Evolutionary conservation across 1,140 invertebrate species (phyloP).

Genomic region (Zaprionus capensis): DNA sequence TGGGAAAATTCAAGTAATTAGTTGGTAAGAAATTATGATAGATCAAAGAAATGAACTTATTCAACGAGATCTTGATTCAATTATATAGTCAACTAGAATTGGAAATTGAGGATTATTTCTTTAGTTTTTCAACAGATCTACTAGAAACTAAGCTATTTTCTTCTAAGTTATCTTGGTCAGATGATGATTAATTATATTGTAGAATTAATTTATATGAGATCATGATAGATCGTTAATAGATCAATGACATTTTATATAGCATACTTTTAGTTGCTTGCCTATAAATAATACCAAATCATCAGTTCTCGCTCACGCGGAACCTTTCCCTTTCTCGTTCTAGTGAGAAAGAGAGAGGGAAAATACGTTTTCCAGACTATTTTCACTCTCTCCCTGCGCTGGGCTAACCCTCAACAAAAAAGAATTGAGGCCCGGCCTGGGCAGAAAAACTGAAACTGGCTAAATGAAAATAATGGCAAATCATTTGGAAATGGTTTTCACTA

Average conservation of each 20-base stretch:
- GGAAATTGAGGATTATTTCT: too few species aligned
- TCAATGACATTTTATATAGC: background rate
- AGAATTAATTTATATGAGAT: too few species aligned
- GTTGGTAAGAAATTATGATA: too few species aligned
- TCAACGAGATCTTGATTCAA: too few species aligned
- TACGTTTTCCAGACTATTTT: conserved; percentile 26
- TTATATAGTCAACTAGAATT: too few species aligned
- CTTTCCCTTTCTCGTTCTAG: conserved; percentile 44
- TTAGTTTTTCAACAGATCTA: too few species aligned
- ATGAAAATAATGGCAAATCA: conserved; percentile 52
- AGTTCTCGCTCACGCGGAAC: background rate
- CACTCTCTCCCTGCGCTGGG: conserved; percentile 21
- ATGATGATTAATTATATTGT: too few species aligned
- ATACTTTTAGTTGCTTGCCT: conserved; percentile 18
- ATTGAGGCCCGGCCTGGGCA: conserved; percentile 28
- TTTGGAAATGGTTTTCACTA: conserved; percentile 66
- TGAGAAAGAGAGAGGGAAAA: background rate
- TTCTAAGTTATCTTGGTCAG: too few species aligned
- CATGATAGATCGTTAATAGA: background rate
- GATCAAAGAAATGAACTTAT: too few species aligned
- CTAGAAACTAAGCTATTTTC: too few species aligned
- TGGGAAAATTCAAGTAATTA: too few species aligned
- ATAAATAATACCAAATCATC: background rate
- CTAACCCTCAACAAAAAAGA: conserved; percentile 14
- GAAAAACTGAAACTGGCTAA: background rate